A percentile compares a stretch with the other conserved stretches of the same genome.
Conservation (phyloP, 2,888 invertebrate genomes). For the Ceramica pisi region DNA sequence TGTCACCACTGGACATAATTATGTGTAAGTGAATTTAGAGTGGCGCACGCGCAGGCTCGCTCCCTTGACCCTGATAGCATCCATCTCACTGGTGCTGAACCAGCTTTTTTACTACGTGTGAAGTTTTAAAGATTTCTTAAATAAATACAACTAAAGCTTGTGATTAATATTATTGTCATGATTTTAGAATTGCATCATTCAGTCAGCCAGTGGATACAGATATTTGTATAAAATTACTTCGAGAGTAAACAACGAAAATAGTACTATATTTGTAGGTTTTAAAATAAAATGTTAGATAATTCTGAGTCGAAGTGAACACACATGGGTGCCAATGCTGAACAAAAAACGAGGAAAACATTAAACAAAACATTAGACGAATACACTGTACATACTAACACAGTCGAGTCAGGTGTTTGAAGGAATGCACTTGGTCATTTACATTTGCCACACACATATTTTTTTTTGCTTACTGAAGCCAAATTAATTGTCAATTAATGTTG, state of each 20-base stretch:
- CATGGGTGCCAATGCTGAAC: conserved; percentile 11
- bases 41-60: conserved; percentile 3
- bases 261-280: not conserved
- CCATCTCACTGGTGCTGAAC: conserved; percentile 5
- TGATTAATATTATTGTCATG: not conserved
- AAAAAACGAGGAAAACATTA: conserved; percentile 30
- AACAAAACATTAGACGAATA: conserved; percentile 14
- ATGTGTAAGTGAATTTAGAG: not conserved
- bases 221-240: not conserved
- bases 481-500: not conserved
- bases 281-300: conserved; percentile 16
- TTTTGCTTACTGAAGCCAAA: not conserved
- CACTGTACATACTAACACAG: not conserved
- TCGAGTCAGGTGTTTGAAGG: not conserved
- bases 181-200: not conserved
- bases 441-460: not conserved
- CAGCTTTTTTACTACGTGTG: not conserved
- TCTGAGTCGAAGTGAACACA: conserved; percentile 14
- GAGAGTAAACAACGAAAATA: conserved; percentile 7
- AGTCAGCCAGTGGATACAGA: not conserved
- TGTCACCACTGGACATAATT: not conserved
- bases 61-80: conserved; percentile 5
- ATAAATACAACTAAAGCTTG: not conserved
- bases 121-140: not conserved
- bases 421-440: not conserved